These are phyloP conservation scores for Alitta virens DNA, from an alignment of 2,888 invertebrate genomes.

Conservation along the genomic window DNA sequence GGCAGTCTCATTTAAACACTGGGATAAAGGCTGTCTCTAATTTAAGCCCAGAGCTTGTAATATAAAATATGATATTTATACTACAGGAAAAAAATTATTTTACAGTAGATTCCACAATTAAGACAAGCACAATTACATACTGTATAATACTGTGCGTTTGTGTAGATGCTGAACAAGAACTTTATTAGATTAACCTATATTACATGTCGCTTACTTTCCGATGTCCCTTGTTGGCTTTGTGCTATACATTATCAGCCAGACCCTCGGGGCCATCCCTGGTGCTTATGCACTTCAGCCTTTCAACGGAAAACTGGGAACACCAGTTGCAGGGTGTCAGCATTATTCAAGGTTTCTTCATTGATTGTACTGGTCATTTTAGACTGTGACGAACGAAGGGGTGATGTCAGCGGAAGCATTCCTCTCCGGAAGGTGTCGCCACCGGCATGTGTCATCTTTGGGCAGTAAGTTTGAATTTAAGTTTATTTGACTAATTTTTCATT, in stretches of 20 bases:
- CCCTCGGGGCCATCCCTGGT: conserved; percentile 70
- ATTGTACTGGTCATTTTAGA: conserved; percentile 36
- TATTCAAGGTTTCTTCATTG: conserved; percentile 25
- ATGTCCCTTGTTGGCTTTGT: conserved; percentile 74
- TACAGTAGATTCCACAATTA: too few species aligned
- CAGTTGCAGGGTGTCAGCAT: background rate
- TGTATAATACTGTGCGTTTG: too few species aligned
- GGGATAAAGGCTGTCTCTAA: too few species aligned
- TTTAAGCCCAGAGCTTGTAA: too few species aligned
- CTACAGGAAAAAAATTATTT: too few species aligned
- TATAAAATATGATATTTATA: too few species aligned
- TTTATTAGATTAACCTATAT: too few species aligned
- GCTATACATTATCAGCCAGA: conserved; percentile 78
- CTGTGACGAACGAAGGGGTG: conserved; percentile 29
- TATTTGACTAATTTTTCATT: too few species aligned
- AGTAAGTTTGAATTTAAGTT: conserved; percentile 29
- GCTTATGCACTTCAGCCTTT: conserved; percentile 33
- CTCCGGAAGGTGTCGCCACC: conserved; percentile 36
- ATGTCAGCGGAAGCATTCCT: conserved; percentile 33
- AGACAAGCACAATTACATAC: too few species aligned
- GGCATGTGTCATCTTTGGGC: conserved; percentile 34
- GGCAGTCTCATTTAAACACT: too few species aligned
- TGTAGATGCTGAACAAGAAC: too few species aligned
- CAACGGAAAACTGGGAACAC: conserved; percentile 6
- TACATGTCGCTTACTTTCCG: too few species aligned